Conservation (phyloP, 2,797 vertebrate species). For the Naso thynnoides region DNA sequence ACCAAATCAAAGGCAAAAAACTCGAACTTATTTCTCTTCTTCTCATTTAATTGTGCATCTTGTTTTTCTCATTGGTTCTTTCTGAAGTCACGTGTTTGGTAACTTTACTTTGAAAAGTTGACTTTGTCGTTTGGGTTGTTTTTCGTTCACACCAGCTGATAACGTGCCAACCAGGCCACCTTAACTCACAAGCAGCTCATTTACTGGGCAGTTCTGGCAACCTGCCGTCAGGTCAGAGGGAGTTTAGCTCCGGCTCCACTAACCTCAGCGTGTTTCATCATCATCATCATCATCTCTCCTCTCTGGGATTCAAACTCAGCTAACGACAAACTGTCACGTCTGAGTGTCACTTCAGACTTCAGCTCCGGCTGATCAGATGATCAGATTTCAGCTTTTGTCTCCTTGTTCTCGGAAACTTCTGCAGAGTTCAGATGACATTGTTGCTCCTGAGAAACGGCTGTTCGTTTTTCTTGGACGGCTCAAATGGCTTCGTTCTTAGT, state of each 20-base stretch:
- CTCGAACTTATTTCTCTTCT: background rate
- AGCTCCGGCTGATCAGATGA: background rate
- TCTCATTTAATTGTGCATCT: background rate
- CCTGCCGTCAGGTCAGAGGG: constrained; percentile 5
- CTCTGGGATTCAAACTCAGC: background rate
- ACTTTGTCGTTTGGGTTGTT: constrained; percentile 24
- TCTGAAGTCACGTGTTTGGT: background rate
- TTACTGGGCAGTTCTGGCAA: constrained; percentile 17
- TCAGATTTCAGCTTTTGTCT: background rate
- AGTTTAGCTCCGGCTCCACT: background rate
- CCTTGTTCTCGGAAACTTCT: background rate
- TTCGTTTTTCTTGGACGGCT: background rate
- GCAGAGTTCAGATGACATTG: background rate
- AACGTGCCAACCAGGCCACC: constrained; percentile 43
- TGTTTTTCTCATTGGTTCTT: background rate
- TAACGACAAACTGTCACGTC: background rate
- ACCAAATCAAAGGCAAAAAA: background rate
- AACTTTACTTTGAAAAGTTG: constrained; percentile 40
- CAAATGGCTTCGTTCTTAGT: background rate
- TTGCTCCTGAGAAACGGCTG: background rate
- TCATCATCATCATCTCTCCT: constrained; percentile 1
- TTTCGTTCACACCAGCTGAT: constrained; percentile 22
- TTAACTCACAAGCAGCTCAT: constrained; percentile 15
- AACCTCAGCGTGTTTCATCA: background rate
- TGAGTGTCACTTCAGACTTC: background rate